Evolutionary conservation across 2,888 invertebrate genomes (phyloP).

Genomic region (Antitype chi): DNA sequence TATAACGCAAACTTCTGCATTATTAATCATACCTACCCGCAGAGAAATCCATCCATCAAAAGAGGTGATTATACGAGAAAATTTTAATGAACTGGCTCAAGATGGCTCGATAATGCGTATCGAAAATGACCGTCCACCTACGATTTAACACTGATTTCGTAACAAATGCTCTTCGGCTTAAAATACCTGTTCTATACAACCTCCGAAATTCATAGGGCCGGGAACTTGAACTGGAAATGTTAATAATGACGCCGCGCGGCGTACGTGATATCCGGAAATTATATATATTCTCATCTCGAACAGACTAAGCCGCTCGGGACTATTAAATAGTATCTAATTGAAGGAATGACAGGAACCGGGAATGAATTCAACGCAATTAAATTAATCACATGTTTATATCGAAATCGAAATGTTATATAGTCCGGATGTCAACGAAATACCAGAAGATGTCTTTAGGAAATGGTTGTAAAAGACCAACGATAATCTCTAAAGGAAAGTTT

Average conservation of each 20-base stretch:
- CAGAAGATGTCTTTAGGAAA: background rate
- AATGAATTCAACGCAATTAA: conserved; percentile 45
- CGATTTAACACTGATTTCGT: conserved; percentile 51
- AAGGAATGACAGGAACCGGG: conserved; percentile 35
- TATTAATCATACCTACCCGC: conserved; percentile 43
- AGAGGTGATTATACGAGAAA: conserved; percentile 39
- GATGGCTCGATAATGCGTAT: conserved; percentile 44
- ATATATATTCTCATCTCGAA: conserved; percentile 55
- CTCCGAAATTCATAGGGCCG: conserved; percentile 32
- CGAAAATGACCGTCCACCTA: conserved; percentile 36
- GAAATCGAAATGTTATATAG: conserved; percentile 12
- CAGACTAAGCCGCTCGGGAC: conserved; percentile 26
- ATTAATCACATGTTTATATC: conserved; percentile 31
- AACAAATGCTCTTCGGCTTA: conserved; percentile 47
- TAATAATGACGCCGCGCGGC: conserved; percentile 51
- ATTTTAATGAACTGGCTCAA: conserved; percentile 49
- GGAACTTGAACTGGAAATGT: conserved; percentile 30
- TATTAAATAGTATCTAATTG: conserved; percentile 55
- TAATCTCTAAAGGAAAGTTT: background rate
- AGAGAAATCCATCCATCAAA: conserved; percentile 54
- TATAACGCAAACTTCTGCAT: conserved; percentile 30
- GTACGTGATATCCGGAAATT: conserved; percentile 59
- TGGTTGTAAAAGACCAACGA: background rate
- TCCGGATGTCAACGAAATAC: background rate
- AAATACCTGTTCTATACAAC: conserved; percentile 43